Base-by-base conservation (phyloP, 1,140 invertebrate species). In the Drosophila lowei region DNA sequence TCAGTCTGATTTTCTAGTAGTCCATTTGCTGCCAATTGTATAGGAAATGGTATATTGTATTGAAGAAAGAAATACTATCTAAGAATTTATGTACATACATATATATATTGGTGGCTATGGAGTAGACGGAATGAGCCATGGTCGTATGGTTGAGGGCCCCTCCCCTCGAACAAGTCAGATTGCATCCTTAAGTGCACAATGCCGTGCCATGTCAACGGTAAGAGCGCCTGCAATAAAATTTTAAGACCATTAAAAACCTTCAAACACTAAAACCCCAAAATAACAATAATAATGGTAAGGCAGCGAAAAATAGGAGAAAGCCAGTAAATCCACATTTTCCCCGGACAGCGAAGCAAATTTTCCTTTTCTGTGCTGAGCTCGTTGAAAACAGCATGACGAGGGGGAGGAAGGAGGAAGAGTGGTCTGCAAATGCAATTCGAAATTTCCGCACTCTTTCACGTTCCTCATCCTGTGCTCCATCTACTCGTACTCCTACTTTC, bases 111-210 rank as follows among this genome's bases (percentile, higher is more conserved):
- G 0, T 9, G 46, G 30, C 4, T 38, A 16, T 15, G 6, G 25
- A 49, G 34, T 16, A n/a, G 25, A 49, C 55, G 15, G 65, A 56
- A 34, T 28, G 5, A 30, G 43, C n/a, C 21, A 46, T 59, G 67
- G 65, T 55, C 18, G 38, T 30, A 18, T 44, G 66, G 38, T 23
- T 23, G 3, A 42, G 30, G 30, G 50, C 30, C 49, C 38, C 43
- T 23, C 42, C 65, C 38, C 50, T 16, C 49, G 62, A 47, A 16
- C 30, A 55, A 67, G 64, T 38, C 60, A 43, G 50, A 49, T 48
- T 72, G 56, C 72, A 85, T 77, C 63, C 77, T 77, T 73, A 73
- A 84, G 80, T 60, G 64, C 54, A 59, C 52, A 73, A 86, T 86
- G 62, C 61, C 80, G 81, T 85, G 81, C 67, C 60, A 64, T 61